Conservation (phyloP, 2,113 vertebrate species). For the Gymnogyps californianus region DNA sequence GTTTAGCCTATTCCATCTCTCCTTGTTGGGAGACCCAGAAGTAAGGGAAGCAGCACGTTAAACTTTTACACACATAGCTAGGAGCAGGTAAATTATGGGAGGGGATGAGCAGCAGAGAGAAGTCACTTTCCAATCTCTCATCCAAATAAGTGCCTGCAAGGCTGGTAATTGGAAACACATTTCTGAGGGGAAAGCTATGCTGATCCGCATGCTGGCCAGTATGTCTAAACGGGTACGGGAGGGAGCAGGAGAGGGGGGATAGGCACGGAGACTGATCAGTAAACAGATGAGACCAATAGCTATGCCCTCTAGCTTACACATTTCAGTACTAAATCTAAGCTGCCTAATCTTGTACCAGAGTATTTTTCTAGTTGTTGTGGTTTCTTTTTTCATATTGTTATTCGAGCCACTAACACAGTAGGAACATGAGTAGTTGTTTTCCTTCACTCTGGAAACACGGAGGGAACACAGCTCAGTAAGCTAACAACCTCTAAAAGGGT, state of each 20-base stretch:
- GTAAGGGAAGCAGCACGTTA: neutral
- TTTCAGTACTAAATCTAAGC: neutral
- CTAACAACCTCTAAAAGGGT: conserved; percentile 51
- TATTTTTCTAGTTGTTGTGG: neutral
- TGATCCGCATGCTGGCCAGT: neutral
- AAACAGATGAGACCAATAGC: neutral
- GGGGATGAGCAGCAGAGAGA: neutral
- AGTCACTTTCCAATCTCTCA: neutral
- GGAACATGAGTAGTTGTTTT: neutral
- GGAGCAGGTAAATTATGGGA: neutral
- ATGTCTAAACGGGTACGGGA: neutral
- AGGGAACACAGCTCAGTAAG: conserved; percentile 25
- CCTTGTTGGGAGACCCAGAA: neutral
- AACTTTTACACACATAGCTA: neutral
- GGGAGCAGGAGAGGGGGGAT: neutral
- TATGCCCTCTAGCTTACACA: neutral
- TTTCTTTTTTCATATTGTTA: neutral
- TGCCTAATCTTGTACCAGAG: neutral
- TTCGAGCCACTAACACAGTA: neutral
- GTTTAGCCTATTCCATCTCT: neutral
- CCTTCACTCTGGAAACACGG: conserved; percentile 1
- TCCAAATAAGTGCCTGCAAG: neutral
- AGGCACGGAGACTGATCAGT: neutral
- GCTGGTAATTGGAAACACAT: neutral
- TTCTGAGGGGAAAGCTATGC: neutral